Evolutionary conservation across 2,797 vertebrate genomes (phyloP).

Genomic region (Amblyraja radiata): DNA sequence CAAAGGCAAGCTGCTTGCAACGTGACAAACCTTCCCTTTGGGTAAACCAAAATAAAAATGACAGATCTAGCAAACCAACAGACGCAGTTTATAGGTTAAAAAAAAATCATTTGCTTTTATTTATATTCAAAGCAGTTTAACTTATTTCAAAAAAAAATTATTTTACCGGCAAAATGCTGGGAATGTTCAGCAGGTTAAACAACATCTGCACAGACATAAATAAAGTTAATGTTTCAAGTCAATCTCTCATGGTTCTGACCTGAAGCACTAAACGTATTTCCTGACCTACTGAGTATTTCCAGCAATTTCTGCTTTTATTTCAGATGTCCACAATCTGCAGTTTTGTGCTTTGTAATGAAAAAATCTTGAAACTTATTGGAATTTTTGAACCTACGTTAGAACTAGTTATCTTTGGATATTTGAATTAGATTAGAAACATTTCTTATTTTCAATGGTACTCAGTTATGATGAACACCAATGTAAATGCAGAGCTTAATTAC

Average conservation of each 20-base stretch:
- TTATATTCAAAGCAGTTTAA: neutral
- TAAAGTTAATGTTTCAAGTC: too few species aligned
- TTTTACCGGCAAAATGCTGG: neutral
- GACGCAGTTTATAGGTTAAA: neutral
- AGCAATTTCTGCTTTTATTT: too few species aligned
- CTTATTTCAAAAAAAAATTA: neutral
- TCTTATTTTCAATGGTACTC: neutral
- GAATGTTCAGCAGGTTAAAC: too few species aligned
- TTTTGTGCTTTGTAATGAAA: too few species aligned
- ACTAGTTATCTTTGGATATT: neutral
- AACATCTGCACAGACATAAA: too few species aligned
- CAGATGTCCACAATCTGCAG: too few species aligned
- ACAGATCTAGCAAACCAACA: neutral
- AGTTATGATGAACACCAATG: neutral
- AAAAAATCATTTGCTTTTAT: neutral
- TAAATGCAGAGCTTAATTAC: neutral
- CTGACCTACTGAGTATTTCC: too few species aligned
- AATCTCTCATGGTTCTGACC: too few species aligned
- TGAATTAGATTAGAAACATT: neutral
- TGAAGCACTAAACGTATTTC: too few species aligned
- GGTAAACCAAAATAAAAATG: neutral
- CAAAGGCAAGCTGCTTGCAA: neutral
- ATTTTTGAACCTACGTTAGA: neutral
- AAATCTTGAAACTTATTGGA: neutral
- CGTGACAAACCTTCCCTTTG: neutral